Evolutionary conservation across 2,888 invertebrate genomes (phyloP).

Genomic region (Spicauda simplicius): DNA sequence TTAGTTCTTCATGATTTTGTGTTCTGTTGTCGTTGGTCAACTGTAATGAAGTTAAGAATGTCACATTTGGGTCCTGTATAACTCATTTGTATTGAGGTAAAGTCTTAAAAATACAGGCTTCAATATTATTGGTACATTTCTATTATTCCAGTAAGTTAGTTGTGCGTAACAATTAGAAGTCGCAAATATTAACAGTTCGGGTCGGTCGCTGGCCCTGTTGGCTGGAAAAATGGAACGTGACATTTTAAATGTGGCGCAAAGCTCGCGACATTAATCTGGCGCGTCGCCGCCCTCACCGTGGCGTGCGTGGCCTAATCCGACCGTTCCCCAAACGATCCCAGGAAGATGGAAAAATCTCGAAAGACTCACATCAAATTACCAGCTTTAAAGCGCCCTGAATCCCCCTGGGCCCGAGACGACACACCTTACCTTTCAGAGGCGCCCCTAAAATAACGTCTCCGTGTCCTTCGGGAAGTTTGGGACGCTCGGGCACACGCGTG

Average conservation of each 20-base stretch:
- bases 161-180: constrained; percentile 55
- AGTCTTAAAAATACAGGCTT: constrained; percentile 25
- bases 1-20: constrained; percentile 41
- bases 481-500: constrained; percentile 77
- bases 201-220: constrained; percentile 68
- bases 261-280: constrained; percentile 81
- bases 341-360: constrained; percentile 81
- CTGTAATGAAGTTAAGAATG: constrained; percentile 34
- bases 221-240: constrained; percentile 81
- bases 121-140: constrained; percentile 35
- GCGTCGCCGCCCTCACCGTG: constrained; percentile 76
- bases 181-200: constrained; percentile 63
- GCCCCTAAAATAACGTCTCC: constrained; percentile 75
- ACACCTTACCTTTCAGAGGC: constrained; percentile 81
- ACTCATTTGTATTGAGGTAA: constrained; percentile 39
- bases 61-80: constrained; percentile 44
- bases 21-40: constrained; percentile 14
- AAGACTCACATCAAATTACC: constrained; percentile 83
- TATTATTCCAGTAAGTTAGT: constrained; percentile 45
- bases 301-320: constrained; percentile 79
- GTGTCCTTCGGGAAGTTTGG: constrained; percentile 80
- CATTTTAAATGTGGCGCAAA: constrained; percentile 81
- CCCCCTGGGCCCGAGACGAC: constrained; percentile 71
- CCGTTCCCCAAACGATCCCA: constrained; percentile 74
- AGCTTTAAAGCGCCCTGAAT: constrained; percentile 80